Evolutionary conservation across 2,888 invertebrate genomes (phyloP).

Genomic region (Sinodicranocentrus sp.): DNA sequence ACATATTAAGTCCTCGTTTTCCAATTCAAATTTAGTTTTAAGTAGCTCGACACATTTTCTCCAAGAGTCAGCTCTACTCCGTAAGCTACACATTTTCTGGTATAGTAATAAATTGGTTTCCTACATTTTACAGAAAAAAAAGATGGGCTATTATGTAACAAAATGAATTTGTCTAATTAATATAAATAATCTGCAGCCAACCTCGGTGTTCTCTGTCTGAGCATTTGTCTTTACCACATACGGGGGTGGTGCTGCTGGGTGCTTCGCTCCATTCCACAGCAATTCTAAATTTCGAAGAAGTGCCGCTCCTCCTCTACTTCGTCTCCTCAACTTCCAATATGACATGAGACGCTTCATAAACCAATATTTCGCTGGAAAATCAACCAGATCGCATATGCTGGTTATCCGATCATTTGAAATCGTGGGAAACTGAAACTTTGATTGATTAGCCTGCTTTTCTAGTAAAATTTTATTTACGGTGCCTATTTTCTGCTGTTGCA

Average conservation of each 20-base stretch:
- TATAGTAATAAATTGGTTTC: neutral
- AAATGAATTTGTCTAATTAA: no score
- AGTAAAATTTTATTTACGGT: constrained; percentile 19
- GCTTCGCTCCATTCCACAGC: neutral
- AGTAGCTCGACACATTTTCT: neutral
- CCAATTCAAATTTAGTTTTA: neutral
- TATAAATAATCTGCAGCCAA: no score
- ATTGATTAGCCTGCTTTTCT: constrained; percentile 14
- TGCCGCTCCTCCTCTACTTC: constrained; percentile 30
- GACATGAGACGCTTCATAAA: constrained; percentile 21
- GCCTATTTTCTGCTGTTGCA: constrained; percentile 19
- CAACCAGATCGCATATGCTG: constrained; percentile 9
- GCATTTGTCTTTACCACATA: neutral
- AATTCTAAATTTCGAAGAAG: constrained; percentile 16
- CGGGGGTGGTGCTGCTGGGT: neutral
- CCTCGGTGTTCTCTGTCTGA: no score
- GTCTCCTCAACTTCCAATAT: constrained; percentile 41
- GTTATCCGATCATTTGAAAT: neutral
- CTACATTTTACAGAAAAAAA: no score
- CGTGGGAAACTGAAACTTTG: neutral
- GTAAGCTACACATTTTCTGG: neutral
- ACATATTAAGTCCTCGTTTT: neutral
- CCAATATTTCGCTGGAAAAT: constrained; percentile 19
- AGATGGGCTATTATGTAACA: no score
- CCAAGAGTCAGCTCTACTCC: no score